Evolutionary conservation across 2,888 invertebrate genomes (phyloP), one percentile per base, ranked within the genome.

Genomic region (Agrotis ipsilon): DNA sequence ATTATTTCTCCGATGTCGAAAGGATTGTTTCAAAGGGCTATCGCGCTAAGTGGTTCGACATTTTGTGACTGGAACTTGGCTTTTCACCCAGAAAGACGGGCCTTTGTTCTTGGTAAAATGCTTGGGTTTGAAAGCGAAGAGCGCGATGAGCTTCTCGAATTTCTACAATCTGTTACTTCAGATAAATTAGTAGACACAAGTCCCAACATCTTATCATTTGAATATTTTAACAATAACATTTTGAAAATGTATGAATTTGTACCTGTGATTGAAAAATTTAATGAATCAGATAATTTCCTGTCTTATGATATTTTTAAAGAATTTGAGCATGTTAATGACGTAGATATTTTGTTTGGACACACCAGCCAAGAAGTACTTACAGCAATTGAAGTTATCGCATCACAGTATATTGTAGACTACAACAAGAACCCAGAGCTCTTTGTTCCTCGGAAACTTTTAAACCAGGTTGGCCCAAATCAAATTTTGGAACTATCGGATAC

Each of bases 1-100:
- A 49, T 63, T n/a, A 24, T 14, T 14, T 75, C 75, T 9, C 49
- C 70, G 13, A 70, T 75, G 75, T 75, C 75, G 5, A 24, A 70
- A 45, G 77, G 70, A n/a, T 24, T 75, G 18, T 75, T 75, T 19
- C 59, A 75, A 5, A 69, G 75, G 19, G 75, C 76, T 5, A 75
- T 75, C 0, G 55, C 60, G 5, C 6, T 75, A 43, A 75, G 75
- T 52, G 75, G 75, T 1, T 21, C 55, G 0, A 55, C 69, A 3
- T 75, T 19, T 57, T 51, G 46, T 51, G 60, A 75, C 2, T 75
- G 64, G 64, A 6, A 45, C 7, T 45, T 75, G 19, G 4, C 54
- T 39, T 72, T 63, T 55, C 27, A 78, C 2, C 72, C 72, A 11
- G 58, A 54, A 65, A 68, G 62, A 24, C 72, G 78, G 0, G 65